Conservation (phyloP, 2,888 invertebrate genomes). For the Coremacera marginata region DNA sequence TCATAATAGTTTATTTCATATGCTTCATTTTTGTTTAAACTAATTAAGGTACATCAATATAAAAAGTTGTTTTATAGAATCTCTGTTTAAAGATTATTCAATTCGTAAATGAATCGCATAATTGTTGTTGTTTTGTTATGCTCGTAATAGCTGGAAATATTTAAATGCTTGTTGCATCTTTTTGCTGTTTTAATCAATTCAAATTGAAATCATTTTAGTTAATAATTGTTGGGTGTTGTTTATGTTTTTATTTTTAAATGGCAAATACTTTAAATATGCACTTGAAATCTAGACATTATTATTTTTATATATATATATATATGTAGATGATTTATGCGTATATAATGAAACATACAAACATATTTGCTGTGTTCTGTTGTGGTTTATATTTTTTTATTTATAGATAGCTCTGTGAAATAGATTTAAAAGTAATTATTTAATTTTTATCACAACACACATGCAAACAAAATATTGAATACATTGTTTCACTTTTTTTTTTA, state of each 20-base stretch:
- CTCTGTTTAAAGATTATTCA: constrained; percentile 7
- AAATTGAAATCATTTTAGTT: neutral
- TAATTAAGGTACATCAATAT: constrained; percentile 53
- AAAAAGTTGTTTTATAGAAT: constrained; percentile 42
- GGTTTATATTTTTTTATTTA: neutral
- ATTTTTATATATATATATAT: neutral
- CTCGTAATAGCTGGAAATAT: neutral
- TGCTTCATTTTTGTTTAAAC: constrained; percentile 44
- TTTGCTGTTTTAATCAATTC: constrained; percentile 1
- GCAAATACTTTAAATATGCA: neutral
- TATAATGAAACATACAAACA: neutral
- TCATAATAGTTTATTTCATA: constrained; percentile 38
- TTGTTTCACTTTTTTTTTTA: neutral
- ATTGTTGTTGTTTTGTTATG: neutral
- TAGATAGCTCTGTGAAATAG: neutral
- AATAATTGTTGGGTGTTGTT: neutral
- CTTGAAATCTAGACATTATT: neutral
- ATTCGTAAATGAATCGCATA: constrained; percentile 14
- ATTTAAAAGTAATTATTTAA: constrained; percentile 7
- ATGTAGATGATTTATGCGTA: no score
- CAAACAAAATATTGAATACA: neutral
- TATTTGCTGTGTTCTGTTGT: neutral
- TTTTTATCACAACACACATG: neutral
- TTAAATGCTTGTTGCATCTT: neutral
- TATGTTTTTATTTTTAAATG: neutral